phyloP scores from a whole-genome alignment of 2,797 vertebrate genomes.

The Agapornis canus region DNA sequence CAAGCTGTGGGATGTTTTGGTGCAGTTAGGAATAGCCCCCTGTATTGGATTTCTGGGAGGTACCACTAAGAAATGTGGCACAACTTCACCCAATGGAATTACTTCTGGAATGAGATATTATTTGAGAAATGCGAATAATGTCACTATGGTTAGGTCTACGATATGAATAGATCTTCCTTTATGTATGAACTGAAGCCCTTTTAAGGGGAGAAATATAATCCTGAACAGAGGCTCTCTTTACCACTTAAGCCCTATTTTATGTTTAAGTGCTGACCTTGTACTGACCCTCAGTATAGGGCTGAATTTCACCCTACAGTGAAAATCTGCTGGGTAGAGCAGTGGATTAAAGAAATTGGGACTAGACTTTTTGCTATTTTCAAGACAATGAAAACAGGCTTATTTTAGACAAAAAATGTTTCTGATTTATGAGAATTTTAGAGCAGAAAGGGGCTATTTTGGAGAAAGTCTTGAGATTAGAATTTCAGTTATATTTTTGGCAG shows the following conservation, averaged over 20 bases:
- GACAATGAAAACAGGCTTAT: constrained; percentile 54
- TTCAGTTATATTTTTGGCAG: constrained; percentile 58
- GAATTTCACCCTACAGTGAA: constrained; percentile 43
- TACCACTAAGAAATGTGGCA: not conserved
- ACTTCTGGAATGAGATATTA: not conserved
- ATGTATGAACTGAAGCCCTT: constrained; percentile 22
- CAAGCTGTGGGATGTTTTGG: not conserved
- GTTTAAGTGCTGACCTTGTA: constrained; percentile 62
- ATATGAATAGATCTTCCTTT: constrained; percentile 45
- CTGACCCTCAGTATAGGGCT: constrained; percentile 46
- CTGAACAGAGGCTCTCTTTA: constrained; percentile 60
- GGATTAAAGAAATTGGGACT: constrained; percentile 39
- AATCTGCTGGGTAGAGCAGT: constrained; percentile 25
- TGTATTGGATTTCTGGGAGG: not conserved
- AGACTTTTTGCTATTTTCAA: constrained; percentile 36
- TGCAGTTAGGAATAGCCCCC: not conserved
- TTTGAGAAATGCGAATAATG: not conserved
- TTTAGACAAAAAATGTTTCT: constrained; percentile 54
- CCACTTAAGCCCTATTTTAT: constrained; percentile 65
- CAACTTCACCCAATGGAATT: not conserved
- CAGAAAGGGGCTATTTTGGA: constrained; percentile 49
- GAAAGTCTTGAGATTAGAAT: constrained; percentile 58
- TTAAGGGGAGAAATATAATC: constrained; percentile 53
- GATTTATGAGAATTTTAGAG: constrained; percentile 51
- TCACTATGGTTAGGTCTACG: not conserved